Percentiles rank a stretch among this genome's conserved stretches.
Evolutionary conservation across 2,113 vertebrate species (phyloP).

Genomic region (Onychorhynchus coronatus): DNA sequence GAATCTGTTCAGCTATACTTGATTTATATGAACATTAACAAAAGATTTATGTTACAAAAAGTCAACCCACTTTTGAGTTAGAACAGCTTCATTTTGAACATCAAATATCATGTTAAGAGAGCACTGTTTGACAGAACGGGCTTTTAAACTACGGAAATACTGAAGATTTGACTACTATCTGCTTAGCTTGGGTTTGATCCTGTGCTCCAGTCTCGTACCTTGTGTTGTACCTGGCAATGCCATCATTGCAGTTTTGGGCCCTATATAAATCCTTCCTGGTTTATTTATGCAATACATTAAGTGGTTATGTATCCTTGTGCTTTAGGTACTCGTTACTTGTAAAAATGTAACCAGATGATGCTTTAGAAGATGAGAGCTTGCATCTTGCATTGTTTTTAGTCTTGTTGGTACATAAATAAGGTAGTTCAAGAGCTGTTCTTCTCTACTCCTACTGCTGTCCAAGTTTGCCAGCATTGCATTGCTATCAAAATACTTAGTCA

Average conservation of each 20-base stretch:
- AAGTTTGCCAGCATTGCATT: background rate
- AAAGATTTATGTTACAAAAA: slow-evolving; percentile 65
- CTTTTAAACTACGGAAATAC: background rate
- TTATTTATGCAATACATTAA: background rate
- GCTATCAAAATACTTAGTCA: background rate
- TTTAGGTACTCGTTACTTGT: background rate
- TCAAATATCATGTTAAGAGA: background rate
- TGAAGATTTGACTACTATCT: background rate
- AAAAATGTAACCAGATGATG: background rate
- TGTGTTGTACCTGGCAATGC: background rate
- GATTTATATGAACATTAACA: slow-evolving; percentile 66
- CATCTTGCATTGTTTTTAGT: background rate
- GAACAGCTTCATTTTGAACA: slow-evolving; percentile 44
- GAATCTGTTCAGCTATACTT: slow-evolving; percentile 53
- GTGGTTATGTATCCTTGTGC: rapidly evolving
- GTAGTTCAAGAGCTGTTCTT: background rate
- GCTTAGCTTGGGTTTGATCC: background rate
- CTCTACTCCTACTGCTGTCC: background rate
- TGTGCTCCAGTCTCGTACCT: background rate
- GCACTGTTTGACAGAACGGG: background rate
- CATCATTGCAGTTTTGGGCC: background rate
- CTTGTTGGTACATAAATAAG: background rate
- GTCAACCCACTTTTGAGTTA: slow-evolving; percentile 49
- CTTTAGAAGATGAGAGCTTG: background rate
- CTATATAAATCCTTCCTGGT: background rate